phyloP scores from a whole-genome alignment of 2,797 vertebrate genomes.

The Leptodactylus fallax region DNA sequence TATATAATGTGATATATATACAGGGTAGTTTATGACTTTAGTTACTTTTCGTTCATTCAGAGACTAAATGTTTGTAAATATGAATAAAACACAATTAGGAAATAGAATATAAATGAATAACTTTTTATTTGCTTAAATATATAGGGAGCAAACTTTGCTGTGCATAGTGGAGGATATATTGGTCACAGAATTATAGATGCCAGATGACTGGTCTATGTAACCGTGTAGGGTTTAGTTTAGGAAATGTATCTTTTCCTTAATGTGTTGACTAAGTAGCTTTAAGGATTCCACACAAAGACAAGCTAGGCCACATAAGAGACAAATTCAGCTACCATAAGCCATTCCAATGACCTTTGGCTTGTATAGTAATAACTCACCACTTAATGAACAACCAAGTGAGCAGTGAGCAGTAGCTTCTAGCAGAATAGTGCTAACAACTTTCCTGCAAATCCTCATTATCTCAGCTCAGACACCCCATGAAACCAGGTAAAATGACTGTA shows the following conservation, averaged over 20 bases:
- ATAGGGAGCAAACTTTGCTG: too few relatives aligned
- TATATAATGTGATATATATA: not conserved
- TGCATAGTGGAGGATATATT: too few relatives aligned
- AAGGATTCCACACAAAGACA: slow-evolving; percentile 82
- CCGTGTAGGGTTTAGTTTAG: not conserved
- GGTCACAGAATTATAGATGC: not conserved
- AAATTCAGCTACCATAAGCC: slow-evolving; percentile 95
- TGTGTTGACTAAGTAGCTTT: slow-evolving; percentile 71
- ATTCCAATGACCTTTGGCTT: slow-evolving; percentile 96
- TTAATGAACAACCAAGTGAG: slow-evolving; percentile 99
- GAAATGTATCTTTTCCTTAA: slow-evolving; percentile 56
- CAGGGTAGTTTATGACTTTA: too few relatives aligned
- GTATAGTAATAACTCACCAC: slow-evolving; percentile 91
- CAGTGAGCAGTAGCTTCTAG: slow-evolving; percentile 81
- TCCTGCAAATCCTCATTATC: slow-evolving; percentile 73
- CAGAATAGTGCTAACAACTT: slow-evolving; percentile 81
- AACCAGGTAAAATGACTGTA: slow-evolving; percentile 57
- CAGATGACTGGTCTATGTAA: not conserved
- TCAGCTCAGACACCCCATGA: slow-evolving; percentile 71
- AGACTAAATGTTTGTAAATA: not conserved
- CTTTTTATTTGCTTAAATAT: not conserved
- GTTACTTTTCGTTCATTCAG: too few relatives aligned
- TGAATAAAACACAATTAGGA: not conserved
- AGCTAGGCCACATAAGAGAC: slow-evolving; percentile 78
- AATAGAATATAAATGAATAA: not conserved